phyloP scores from a whole-genome alignment of 1,140 invertebrate species.

The Hycleus phaleratus region DNA sequence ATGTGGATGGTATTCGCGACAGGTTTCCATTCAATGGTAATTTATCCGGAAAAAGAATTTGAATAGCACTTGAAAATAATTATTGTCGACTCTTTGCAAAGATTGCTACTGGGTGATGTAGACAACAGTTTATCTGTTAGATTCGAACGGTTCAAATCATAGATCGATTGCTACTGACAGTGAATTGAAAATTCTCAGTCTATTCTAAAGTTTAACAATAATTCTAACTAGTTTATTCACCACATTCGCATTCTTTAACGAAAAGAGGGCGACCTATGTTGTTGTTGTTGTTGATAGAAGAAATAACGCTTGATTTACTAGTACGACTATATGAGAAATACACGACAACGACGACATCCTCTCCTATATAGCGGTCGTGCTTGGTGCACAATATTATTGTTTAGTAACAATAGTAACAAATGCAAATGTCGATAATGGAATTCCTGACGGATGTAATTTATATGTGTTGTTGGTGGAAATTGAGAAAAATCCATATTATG shows the following conservation, averaged over 20 bases:
- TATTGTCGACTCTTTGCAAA: too few species aligned
- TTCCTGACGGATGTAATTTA: slow-evolving; percentile 18
- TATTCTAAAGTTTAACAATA: too few species aligned
- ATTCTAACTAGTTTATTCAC: too few species aligned
- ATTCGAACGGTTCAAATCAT: neutral
- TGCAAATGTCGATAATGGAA: slow-evolving; percentile 24
- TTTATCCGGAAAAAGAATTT: too few species aligned
- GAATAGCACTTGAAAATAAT: too few species aligned
- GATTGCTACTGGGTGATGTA: too few species aligned
- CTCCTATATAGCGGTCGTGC: slow-evolving; percentile 9
- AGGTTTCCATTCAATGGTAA: too few species aligned
- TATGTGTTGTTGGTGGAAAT: slow-evolving; percentile 2
- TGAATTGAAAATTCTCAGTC: neutral
- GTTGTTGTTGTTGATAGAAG: neutral
- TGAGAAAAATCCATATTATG: too few species aligned
- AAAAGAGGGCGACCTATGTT: neutral
- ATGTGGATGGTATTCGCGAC: too few species aligned
- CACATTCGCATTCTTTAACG: too few species aligned
- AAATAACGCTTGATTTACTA: slow-evolving; percentile 13
- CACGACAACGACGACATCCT: neutral
- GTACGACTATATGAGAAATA: slow-evolving; percentile 16
- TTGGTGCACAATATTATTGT: slow-evolving; percentile 21
- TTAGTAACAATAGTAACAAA: slow-evolving; percentile 24
- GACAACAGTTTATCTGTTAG: neutral
- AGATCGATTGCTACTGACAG: neutral